Base-by-base conservation (phyloP, 2,888 invertebrate species). In the Petrolisthes manimaculis region DNA sequence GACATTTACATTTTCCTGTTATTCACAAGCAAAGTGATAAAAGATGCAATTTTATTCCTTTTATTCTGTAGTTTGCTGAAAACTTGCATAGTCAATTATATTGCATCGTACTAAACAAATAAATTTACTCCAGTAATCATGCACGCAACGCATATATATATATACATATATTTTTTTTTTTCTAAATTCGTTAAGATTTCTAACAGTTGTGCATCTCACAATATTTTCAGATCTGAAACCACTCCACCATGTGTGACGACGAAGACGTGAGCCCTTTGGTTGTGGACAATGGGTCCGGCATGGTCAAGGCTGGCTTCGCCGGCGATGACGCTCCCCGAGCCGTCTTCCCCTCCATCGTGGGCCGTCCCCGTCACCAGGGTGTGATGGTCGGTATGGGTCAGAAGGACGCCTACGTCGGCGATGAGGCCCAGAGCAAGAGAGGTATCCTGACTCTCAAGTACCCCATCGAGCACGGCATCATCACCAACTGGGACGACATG, bases 401-500 rank as follows among this genome's bases (percentile, higher is more conserved):
- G 94, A 98, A 98, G 94, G 98, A 98, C 94, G 96, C 96, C 92
- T 98, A 98, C 94, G 98, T 98, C 90, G 98, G 98, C 90, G 98
- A 98, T 93, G 98, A 98, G 94, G 98, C 98, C 92, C 98, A 98
- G 94, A 97, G 96, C 95, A 98, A 94, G 92, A 92, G 94, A 92
- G 94, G 94, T 92, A 93, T 94, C 92, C 93, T 94, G 85, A 94
- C 94, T 89, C 92, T 94, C 87, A 94, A 94, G 91, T 94, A 94
- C 92, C 94, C 94, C 90, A 94, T 94, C 92, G 94, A 94, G 92
- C 94, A 94, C 92, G 94, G 94, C 90, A 93, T 94, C 91, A 93
- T 94, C 92, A 98, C 98, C 94, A 98, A 98, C 95, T 98, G 98
- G 98, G 98, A 98, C 93, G 98, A 98, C 93, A 98, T 98, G 98